Percentiles rank a stretch among this genome's conserved stretches.
These are phyloP conservation scores for Thymelicus sylvestris DNA, from an alignment of 2,888 invertebrate genomes.

Conservation along the genomic window DNA sequence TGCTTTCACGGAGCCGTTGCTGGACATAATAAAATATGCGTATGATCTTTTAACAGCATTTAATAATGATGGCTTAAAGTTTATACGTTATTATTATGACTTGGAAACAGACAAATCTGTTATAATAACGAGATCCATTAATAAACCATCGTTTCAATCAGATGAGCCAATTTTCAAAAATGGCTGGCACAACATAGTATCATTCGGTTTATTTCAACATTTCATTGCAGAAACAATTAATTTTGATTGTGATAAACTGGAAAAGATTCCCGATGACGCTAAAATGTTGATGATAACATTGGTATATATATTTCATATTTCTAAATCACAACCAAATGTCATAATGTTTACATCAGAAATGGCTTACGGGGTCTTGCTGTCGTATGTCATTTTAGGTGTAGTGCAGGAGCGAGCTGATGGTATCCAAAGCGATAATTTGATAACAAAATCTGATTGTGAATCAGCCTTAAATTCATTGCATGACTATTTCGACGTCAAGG, in stretches of 20 bases:
- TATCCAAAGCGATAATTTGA: slow-evolving; percentile 24
- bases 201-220: slow-evolving; percentile 17
- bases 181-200: slow-evolving; percentile 12
- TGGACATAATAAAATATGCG: slow-evolving; percentile 21
- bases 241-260: slow-evolving; percentile 42
- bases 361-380: slow-evolving; percentile 51
- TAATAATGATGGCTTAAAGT: slow-evolving; percentile 4
- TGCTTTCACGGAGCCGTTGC: neutral
- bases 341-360: slow-evolving; percentile 29
- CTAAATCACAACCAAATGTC: slow-evolving; percentile 40
- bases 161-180: slow-evolving; percentile 5
- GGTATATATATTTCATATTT: slow-evolving; percentile 49
- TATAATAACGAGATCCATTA: neutral
- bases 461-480: slow-evolving; percentile 39
- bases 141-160: slow-evolving; percentile 4
- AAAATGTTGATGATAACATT: slow-evolving; percentile 52
- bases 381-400: slow-evolving; percentile 49
- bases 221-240: slow-evolving; percentile 13
- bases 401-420: slow-evolving; percentile 39
- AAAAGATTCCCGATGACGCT: slow-evolving; percentile 46
- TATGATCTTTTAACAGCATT: slow-evolving; percentile 26
- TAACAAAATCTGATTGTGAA: slow-evolving; percentile 42
- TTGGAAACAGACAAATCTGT: neutral
- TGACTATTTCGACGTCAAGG: slow-evolving; percentile 41
- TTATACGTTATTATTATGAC: neutral